Conservation (phyloP, 2,113 vertebrate species). For the Tringa solitaria region DNA sequence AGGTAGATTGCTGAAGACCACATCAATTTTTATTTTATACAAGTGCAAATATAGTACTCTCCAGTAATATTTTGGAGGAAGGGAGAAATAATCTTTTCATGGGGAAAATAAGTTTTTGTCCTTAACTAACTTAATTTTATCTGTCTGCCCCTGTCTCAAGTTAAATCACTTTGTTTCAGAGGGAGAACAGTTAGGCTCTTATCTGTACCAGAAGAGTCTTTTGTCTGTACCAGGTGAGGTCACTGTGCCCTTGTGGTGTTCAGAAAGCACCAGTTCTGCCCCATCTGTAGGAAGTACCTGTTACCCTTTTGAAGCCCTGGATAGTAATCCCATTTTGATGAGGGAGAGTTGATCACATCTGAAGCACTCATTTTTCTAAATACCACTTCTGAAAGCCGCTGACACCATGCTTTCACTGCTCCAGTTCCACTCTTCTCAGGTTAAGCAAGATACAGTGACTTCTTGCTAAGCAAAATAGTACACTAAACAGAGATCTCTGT, state of each 20-base stretch:
- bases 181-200: background rate
- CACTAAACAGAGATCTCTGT: background rate
- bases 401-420: background rate
- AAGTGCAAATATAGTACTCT: background rate
- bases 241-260: background rate
- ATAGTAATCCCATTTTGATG: background rate
- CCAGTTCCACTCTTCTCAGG: background rate
- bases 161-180: background rate
- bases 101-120: background rate
- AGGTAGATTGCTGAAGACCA: background rate
- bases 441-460: background rate
- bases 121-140: background rate
- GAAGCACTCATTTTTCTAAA: background rate
- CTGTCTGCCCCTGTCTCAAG: accelerated
- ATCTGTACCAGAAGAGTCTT: background rate
- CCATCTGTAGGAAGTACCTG: background rate
- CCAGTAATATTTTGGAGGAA: background rate
- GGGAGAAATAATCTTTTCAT: background rate
- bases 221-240: background rate
- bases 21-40: background rate
- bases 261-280: background rate
- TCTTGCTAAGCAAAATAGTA: background rate
- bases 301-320: background rate
- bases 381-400: background rate
- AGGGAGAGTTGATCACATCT: background rate